A percentile compares a stretch with the other conserved stretches of the same genome.
Conservation (phyloP, 2,113 vertebrate species). For the Dendrocopos noguchii region DNA sequence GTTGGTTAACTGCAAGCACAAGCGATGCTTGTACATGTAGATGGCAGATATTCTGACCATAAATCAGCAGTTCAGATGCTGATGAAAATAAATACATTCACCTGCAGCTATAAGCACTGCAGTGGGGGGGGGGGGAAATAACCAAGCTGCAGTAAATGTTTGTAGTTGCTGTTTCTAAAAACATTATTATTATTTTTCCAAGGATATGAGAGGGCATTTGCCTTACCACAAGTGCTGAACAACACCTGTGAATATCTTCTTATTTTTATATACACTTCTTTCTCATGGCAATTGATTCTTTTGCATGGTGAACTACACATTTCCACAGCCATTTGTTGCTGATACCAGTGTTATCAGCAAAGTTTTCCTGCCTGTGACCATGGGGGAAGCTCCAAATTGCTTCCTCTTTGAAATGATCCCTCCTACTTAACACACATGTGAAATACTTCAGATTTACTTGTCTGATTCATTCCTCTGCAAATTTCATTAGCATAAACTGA, state of each 20-base stretch:
- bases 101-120: neutral
- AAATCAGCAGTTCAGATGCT: neutral
- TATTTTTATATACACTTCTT: neutral
- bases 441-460: slow-evolving; percentile 34
- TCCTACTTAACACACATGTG: neutral
- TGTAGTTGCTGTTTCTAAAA: neutral
- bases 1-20: neutral
- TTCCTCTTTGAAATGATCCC: neutral
- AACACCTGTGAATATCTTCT: neutral
- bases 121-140: neutral
- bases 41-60: neutral
- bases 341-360: neutral
- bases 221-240: neutral
- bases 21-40: neutral
- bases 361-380: neutral
- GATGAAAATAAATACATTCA: neutral
- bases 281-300: neutral
- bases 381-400: neutral
- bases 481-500: slow-evolving; percentile 42
- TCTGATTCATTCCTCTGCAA: neutral
- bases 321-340: neutral
- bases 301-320: neutral
- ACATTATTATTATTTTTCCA: neutral
- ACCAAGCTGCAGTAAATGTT: neutral
- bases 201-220: neutral